Evolutionary conservation across 2,113 vertebrate species (phyloP), one percentile per base, ranked within the genome.

Genomic region (Athene cunicularia): DNA sequence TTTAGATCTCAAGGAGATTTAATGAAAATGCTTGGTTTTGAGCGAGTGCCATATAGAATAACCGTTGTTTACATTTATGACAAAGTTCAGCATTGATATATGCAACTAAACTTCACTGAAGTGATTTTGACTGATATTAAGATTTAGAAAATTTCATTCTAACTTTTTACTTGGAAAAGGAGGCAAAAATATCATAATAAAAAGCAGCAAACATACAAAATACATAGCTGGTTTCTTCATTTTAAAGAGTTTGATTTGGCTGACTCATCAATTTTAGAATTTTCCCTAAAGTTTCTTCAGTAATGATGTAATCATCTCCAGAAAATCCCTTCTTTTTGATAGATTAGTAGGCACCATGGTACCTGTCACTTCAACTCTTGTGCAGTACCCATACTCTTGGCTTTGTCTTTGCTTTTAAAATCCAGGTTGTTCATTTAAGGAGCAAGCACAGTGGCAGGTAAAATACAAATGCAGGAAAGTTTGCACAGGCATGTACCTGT

Each of bases 401-500:
- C 13, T 90, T 80, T 76, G 39, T 76, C 5, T 2, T 60, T 3
- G 6, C 27, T 80, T 64, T 84, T 56, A 50, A 80, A 77, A 49
- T 49, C 37, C 12, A 18, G 6, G 27, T 58, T 33, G 30, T 14
- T 52, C 13, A 16, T 77, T 80, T 73, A 76, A 80, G 37, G 17
- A 50, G 14, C 9, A 64, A 60, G 24, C 12, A 41, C 30, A 12
- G 33, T 20, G 73, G 26, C 64, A 50, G 28, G 11, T 27, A 11
- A 79, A 67, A 60, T 17, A 71, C 1, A 2, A 8, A 5, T 26
- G 33, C 72, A 43, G 24, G n/a, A 72, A 47, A 85, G 49, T 14
- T 5, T 86, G 26, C 18, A 49, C 1, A 1, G 8, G 9, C 14
- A 1, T 1, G 15, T 45, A 24, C 33, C 24, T 53, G 5, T 74